phyloP scores from a whole-genome alignment of 1,140 invertebrate species.

The Samia ricini region DNA sequence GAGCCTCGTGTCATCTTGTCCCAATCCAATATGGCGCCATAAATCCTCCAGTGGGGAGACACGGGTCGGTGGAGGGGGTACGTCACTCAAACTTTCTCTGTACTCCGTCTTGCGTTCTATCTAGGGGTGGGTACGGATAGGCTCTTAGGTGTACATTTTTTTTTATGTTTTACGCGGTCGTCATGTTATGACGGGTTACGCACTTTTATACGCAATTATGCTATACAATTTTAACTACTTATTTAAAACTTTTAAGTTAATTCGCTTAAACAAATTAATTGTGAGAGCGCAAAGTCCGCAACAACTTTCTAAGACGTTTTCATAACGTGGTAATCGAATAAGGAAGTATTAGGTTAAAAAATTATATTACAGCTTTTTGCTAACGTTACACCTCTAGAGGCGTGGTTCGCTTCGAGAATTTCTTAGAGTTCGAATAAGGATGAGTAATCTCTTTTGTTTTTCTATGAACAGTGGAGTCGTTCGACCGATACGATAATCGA shows the following conservation, averaged over 20 bases:
- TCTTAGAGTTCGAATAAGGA: slow-evolving; percentile 71
- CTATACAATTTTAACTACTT: neutral
- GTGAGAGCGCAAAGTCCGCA: neutral
- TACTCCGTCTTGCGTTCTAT: slow-evolving; percentile 70
- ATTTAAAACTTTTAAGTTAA: neutral
- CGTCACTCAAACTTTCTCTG: slow-evolving; percentile 77
- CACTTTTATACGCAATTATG: neutral
- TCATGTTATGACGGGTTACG: neutral
- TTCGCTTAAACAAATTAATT: neutral
- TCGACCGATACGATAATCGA: slow-evolving; percentile 55
- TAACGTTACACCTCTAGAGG: slow-evolving; percentile 45
- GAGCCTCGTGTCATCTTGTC: slow-evolving; percentile 76
- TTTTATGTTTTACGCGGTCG: slow-evolving; percentile 26
- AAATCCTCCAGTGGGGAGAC: slow-evolving; percentile 63
- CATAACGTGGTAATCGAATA: neutral
- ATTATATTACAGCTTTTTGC: slow-evolving; percentile 28
- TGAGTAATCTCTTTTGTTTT: slow-evolving; percentile 78
- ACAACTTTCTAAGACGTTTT: neutral
- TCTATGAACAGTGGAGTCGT: slow-evolving; percentile 55
- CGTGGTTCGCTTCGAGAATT: slow-evolving; percentile 61
- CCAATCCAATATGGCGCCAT: slow-evolving; percentile 77
- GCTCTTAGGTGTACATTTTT: slow-evolving; percentile 42
- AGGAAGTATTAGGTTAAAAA: neutral
- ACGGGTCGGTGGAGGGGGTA: slow-evolving; percentile 59
- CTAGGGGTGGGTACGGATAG: slow-evolving; percentile 66